Conservation (phyloP, 1,140 invertebrate genomes). For the Hyles euphorbiae region DNA sequence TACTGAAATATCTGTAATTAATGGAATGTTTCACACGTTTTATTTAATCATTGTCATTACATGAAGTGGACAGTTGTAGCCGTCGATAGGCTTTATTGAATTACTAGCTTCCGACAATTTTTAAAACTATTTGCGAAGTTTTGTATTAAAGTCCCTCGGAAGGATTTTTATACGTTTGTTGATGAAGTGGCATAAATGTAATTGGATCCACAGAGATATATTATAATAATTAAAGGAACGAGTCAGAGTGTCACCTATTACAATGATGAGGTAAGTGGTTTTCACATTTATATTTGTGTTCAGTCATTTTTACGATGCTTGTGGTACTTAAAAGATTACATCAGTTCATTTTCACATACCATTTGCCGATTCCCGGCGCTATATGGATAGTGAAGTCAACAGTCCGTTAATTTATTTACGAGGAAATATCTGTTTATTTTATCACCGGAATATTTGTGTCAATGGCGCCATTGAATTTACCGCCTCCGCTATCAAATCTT, state of each 20-base stretch:
- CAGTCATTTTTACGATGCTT: conserved; percentile 1
- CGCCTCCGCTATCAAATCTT: background rate
- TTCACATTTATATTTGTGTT: background rate
- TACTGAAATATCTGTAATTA: background rate
- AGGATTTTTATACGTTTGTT: conserved; percentile 2
- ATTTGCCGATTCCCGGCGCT: background rate
- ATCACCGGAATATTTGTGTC: conserved; percentile 6
- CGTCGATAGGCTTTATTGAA: background rate
- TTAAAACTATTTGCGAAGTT: conserved; percentile 7
- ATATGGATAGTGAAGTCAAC: background rate
- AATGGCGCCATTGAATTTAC: conserved; percentile 4
- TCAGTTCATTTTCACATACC: conserved; percentile 3
- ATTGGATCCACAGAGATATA: conserved; percentile 3
- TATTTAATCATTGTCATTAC: background rate
- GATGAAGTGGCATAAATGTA: conserved; percentile 1
- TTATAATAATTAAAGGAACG: background rate
- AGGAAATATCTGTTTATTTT: conserved; percentile 8
- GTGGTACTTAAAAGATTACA: conserved; percentile 3
- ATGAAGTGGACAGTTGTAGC: background rate
- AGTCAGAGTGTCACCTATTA: background rate
- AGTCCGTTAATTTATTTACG: conserved; percentile 5
- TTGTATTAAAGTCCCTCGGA: background rate
- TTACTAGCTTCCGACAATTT: background rate
- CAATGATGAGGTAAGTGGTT: conserved; percentile 12
- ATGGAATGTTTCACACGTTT: background rate